These are phyloP conservation scores for Luperina testacea DNA, from an alignment of 2,888 invertebrate genomes.

Conservation along the genomic window DNA sequence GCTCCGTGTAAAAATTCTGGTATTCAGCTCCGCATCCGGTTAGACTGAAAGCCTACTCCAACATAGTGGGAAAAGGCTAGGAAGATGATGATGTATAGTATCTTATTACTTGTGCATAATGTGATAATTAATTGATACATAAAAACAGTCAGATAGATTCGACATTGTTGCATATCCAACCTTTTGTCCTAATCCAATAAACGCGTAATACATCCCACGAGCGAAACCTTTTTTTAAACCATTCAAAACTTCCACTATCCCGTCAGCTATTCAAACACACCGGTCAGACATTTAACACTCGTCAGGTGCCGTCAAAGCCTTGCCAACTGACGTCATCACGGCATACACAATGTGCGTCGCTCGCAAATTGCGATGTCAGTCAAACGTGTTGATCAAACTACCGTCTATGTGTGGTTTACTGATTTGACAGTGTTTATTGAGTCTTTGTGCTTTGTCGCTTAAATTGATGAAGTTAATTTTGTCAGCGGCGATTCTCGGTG, in stretches of 20 bases:
- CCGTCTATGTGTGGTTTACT: conserved; percentile 38
- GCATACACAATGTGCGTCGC: conserved; percentile 31
- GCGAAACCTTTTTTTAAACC: background rate
- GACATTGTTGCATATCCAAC: background rate
- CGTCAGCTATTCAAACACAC: background rate
- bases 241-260: background rate
- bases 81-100: no score
- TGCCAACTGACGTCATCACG: conserved; percentile 50
- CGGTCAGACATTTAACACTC: background rate
- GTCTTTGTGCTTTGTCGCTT: conserved; percentile 39
- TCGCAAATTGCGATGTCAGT: conserved; percentile 64
- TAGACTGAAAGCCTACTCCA: no score
- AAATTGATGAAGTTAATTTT: conserved; percentile 26
- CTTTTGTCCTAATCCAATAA: background rate
- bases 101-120: background rate
- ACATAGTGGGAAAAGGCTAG: no score
- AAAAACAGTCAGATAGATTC: background rate
- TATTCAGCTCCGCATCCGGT: no score
- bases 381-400: conserved; percentile 58
- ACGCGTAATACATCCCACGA: background rate
- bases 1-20: no score
- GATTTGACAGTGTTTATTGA: conserved; percentile 49
- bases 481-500: background rate
- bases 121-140: background rate
- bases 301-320: conserved; percentile 42